phyloP scores from a whole-genome alignment of 2,888 invertebrate genomes.

The Zaprionus obscuricornis region DNA sequence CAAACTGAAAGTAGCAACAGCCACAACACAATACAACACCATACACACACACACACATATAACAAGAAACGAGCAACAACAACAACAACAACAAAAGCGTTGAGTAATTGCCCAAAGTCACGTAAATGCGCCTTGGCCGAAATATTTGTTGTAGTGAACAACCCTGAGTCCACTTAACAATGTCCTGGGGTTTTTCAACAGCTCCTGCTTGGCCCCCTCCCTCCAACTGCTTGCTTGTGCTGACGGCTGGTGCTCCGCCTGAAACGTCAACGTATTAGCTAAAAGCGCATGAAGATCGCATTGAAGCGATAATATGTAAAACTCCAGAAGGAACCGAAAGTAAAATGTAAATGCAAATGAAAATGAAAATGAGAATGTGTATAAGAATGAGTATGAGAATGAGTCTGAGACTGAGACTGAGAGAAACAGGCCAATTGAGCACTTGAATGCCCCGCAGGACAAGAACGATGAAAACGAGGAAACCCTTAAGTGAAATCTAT shows the following conservation, averaged over 20 bases:
- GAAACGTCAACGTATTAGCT: slow-evolving; percentile 55
- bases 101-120: slow-evolving; percentile 80
- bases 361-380: slow-evolving; percentile 13
- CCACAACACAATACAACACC: slow-evolving; percentile 34
- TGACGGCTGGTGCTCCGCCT: background rate
- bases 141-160: slow-evolving; percentile 30
- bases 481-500: slow-evolving; percentile 40
- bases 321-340: slow-evolving; percentile 22
- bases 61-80: too few species aligned
- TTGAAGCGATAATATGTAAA: slow-evolving; percentile 55
- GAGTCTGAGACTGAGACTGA: slow-evolving; percentile 45
- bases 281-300: slow-evolving; percentile 79
- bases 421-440: slow-evolving; percentile 73
- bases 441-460: slow-evolving; percentile 67
- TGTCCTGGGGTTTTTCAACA: background rate
- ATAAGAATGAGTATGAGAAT: slow-evolving; percentile 26
- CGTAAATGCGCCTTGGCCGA: slow-evolving; percentile 49
- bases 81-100: slow-evolving; percentile 25
- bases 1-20: slow-evolving; percentile 81
- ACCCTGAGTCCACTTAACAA: slow-evolving; percentile 19
- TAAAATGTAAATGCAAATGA: slow-evolving; percentile 56
- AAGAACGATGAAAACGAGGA: too few species aligned
- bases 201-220: background rate
- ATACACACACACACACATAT: too few species aligned
- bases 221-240: background rate